Percentiles rank a stretch among this genome's conserved stretches.
Conservation (phyloP, 2,113 vertebrate genomes). For the Hydrochoerus hydrochaeris region DNA sequence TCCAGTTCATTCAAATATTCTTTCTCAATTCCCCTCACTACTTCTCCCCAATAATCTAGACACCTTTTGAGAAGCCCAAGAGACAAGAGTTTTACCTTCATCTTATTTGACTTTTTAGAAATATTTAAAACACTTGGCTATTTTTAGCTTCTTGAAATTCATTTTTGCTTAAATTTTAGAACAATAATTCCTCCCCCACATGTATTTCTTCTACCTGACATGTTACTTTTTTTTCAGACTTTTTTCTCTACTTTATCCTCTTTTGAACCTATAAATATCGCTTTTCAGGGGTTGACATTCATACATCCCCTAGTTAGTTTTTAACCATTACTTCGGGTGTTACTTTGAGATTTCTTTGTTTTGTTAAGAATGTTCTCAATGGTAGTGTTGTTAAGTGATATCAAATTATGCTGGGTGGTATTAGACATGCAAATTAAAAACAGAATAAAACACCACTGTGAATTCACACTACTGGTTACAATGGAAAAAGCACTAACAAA, state of each 20-base stretch:
- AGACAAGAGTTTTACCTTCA: not conserved
- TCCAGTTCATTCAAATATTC: not conserved
- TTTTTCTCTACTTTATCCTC: not conserved
- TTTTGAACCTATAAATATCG: not conserved
- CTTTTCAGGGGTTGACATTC: not conserved
- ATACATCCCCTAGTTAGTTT: not conserved
- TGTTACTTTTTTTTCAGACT: not conserved
- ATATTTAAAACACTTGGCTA: not conserved
- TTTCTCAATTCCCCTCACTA: not conserved
- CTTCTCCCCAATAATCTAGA: not conserved
- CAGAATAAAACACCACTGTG: not conserved
- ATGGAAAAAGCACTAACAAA: not conserved
- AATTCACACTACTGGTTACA: not conserved
- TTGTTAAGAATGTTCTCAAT: not conserved
- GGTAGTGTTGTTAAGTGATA: not conserved
- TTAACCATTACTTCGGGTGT: not conserved
- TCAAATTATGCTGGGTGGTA: not conserved
- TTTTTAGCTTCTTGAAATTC: not conserved
- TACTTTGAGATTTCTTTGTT: not conserved
- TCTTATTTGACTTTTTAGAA: not conserved
- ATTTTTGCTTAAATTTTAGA: not conserved
- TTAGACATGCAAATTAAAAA: not conserved
- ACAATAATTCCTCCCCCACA: not conserved
- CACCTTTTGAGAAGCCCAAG: not conserved
- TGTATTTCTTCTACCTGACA: not conserved